These are phyloP conservation scores for Pocillopora grandis DNA, from an alignment of 92 coral and sea anemone genomes.

Conservation along the genomic window DNA sequence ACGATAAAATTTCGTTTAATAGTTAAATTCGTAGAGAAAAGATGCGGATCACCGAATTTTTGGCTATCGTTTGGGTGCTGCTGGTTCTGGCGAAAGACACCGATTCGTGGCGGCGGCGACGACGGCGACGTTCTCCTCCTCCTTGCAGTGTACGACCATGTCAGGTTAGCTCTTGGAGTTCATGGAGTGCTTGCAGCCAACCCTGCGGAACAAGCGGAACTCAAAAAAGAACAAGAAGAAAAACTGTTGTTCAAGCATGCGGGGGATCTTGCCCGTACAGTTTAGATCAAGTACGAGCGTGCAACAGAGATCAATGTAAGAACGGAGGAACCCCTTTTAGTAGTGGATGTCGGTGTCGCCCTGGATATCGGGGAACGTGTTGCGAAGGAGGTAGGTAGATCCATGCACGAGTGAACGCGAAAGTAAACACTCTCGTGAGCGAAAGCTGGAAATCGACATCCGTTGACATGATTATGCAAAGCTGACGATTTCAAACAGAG, in stretches of 20 bases:
- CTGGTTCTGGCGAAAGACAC: conserved; percentile 5
- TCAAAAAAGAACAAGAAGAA: conserved; percentile 59
- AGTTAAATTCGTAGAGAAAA: background rate
- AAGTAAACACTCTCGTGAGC: no score
- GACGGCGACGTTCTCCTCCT: conserved; percentile 70
- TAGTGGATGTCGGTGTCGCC: conserved; percentile 68
- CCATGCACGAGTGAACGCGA: background rate
- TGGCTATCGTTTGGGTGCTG: background rate
- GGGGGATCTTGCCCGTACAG: conserved; percentile 43
- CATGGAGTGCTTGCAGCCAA: conserved; percentile 70
- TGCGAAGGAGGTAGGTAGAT: conserved; percentile 78
- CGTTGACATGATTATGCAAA: no score
- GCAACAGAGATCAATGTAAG: conserved; percentile 77
- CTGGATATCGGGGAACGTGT: conserved; percentile 82
- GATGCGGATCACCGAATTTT: conserved; percentile 8
- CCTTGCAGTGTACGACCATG: conserved; percentile 64
- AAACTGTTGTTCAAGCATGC: conserved; percentile 48
- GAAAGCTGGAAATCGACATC: no score
- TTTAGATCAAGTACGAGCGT: conserved; percentile 49
- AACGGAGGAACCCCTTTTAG: conserved; percentile 74
- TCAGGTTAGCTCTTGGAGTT: conserved; percentile 49
- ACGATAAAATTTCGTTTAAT: background rate
- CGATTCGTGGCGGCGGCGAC: conserved; percentile 59
- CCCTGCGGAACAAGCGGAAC: conserved; percentile 80
- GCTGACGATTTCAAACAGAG: no score